These are phyloP conservation scores for Oxycera nigricornis DNA, from an alignment of 2,888 invertebrate species.

Conservation along the genomic window DNA sequence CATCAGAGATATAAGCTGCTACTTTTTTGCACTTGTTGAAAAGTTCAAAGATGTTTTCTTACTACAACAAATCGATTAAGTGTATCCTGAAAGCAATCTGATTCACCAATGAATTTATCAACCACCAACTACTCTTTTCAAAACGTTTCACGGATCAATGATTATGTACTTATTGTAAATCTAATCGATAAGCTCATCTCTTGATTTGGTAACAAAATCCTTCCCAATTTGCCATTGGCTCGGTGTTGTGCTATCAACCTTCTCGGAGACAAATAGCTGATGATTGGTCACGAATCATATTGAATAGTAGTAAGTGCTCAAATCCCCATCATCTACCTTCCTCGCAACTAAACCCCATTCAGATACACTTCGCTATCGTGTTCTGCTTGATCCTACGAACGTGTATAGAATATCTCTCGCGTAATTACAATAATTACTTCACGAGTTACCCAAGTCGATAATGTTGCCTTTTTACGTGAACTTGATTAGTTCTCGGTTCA, in stretches of 20 bases:
- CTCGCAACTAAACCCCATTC: neutral
- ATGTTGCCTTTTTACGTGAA: conserved; percentile 40
- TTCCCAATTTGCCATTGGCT: no score
- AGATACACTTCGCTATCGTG: neutral
- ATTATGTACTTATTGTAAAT: no score
- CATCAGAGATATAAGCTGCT: no score
- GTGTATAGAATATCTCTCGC: conserved; percentile 18
- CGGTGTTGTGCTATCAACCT: neutral
- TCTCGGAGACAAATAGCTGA: conserved; percentile 14
- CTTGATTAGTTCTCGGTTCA: conserved; percentile 46
- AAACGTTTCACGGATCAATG: no score
- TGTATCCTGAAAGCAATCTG: no score
- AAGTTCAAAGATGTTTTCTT: no score
- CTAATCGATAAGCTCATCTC: no score
- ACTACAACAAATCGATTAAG: no score
- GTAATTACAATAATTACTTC: conserved; percentile 47
- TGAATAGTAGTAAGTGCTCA: neutral
- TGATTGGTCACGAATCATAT: conserved; percentile 21
- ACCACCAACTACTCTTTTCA: no score
- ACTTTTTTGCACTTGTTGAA: no score
- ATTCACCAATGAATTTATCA: no score
- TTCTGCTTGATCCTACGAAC: neutral
- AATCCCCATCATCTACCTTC: neutral
- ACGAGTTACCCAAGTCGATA: conserved; percentile 42
- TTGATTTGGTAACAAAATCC: no score